These are phyloP conservation scores for Sus scrofa DNA, from an alignment of 2,113 vertebrate species.

Conservation along the genomic window T2T-Sscrofa CM000818.6:89793501-89794000, in stretches of 20 bases:
- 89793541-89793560: not conserved
- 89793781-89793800: conserved; percentile 43
- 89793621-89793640: not conserved
- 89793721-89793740: not conserved
- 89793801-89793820: not conserved
- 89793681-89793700: not conserved
- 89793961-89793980: not conserved
- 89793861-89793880: conserved; percentile 48
- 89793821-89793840: conserved; percentile 39
- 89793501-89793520: not conserved
- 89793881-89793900: not conserved
- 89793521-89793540: not conserved
- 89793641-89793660: not conserved
- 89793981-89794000: not conserved
- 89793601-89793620: not conserved
- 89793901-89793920: conserved; percentile 59
- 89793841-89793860: not conserved
- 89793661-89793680: not conserved
- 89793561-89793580: not conserved
- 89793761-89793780: not conserved
- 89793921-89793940: not conserved
- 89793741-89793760: not conserved
- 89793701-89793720: not conserved
- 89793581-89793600: not conserved
- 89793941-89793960: not conserved